Evolutionary conservation across 2,113 vertebrate genomes (phyloP), one percentile per base, ranked within the genome.

Genomic region (Cavia aperea): DNA sequence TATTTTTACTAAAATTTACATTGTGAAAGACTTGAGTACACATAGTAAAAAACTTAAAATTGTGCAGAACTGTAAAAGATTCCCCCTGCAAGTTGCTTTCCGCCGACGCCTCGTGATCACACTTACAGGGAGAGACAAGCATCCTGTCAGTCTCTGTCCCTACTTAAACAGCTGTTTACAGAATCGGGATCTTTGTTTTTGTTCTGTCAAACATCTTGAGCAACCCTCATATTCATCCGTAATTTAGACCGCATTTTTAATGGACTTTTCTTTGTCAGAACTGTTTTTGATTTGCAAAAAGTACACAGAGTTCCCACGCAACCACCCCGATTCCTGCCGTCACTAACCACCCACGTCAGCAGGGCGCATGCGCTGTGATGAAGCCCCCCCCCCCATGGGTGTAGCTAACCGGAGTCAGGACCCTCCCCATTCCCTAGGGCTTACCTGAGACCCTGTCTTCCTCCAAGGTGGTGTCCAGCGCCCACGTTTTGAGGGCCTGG

Each of bases 311-410:
- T n/a, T 9, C 72, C 73, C 56, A 15, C 1, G 31, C 2, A 23
- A 33, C 33, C 23, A 19, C 33, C 3, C 19, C 14, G 11, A 29
- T 23, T 33, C 63, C 75, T 46, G 24, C 51, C 26, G 12, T 24
- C 36, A 5, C 10, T 65, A n/a, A 58, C 3, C 9, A 7, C 72
- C 31, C 31, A 2, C 0, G 0, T 3, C 0, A 2, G 9, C 4
- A 11, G 3, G 1, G 5, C 4, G 1, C 36, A 0, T 58, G 39
- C 2, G 13, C 66, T 62, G 1, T 36, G 1, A 24, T 3, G 5
- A 31, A 73, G 6, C n/a, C 70, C 19, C 26, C 43, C 19, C 26
- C 43, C 4, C 29, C 2, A 29, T 13, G 58, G 13, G 3, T 0
- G 0, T n/a, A 51, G 13, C 23, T 26, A 24, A 49, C 39, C 2